These are phyloP conservation scores for Anthoscopus minutus DNA, from an alignment of 2,113 vertebrate species.

Conservation along the genomic window DNA sequence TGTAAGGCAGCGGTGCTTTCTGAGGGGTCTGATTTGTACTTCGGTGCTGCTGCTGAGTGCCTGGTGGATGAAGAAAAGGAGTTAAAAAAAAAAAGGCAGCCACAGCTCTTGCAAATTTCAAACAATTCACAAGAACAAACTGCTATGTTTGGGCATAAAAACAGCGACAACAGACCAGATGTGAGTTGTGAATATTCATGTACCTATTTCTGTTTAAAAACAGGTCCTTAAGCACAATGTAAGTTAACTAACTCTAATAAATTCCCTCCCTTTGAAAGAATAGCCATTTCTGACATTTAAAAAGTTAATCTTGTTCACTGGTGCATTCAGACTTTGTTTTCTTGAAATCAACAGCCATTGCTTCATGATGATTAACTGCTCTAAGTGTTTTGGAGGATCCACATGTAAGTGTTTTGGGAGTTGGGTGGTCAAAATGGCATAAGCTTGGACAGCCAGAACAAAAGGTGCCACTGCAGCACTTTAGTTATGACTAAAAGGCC, in stretches of 20 bases:
- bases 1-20: neutral
- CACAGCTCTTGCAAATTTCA: neutral
- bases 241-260: neutral
- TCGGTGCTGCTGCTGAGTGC: neutral
- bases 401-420: neutral
- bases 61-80: neutral
- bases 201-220: neutral
- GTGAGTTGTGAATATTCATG: neutral
- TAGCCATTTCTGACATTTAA: neutral
- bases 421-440: neutral
- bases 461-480: neutral
- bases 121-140: neutral
- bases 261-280: neutral
- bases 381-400: neutral
- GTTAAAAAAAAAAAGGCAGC: neutral
- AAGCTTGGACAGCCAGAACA: neutral
- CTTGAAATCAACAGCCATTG: neutral
- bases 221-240: neutral
- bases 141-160: neutral
- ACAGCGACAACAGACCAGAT: neutral
- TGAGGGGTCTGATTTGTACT: neutral
- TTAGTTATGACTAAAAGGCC: neutral
- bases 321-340: neutral
- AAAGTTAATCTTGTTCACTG: neutral
- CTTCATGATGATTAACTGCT: neutral